These are phyloP conservation scores for Drosophila ezoana DNA, from an alignment of 2,888 invertebrate species.

Conservation along the genomic window DNA sequence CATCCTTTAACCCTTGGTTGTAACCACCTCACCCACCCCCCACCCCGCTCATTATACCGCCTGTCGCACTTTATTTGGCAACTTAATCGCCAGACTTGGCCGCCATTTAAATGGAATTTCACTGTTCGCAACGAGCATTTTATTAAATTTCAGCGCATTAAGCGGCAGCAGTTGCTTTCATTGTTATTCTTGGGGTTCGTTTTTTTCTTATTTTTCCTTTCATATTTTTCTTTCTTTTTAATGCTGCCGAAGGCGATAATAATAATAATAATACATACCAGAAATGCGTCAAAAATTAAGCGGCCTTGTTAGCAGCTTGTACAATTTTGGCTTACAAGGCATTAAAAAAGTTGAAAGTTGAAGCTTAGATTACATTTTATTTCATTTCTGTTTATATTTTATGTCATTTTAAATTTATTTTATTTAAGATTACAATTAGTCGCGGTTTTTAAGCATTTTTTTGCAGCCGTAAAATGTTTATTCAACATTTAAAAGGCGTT, in stretches of 20 bases:
- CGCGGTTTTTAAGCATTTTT: constrained; percentile 69
- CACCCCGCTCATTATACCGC: constrained; percentile 16
- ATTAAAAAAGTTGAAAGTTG: neutral
- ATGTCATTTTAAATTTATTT: neutral
- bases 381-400: neutral
- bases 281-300: constrained; percentile 66
- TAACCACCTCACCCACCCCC: constrained; percentile 8
- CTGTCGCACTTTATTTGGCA: constrained; percentile 77
- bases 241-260: constrained; percentile 50
- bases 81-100: constrained; percentile 76
- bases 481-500: constrained; percentile 78
- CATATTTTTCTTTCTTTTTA: constrained; percentile 15
- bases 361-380: neutral
- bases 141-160: constrained; percentile 77
- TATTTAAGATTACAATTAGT: constrained; percentile 53
- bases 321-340: constrained; percentile 11
- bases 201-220: constrained; percentile 5
- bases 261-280: constrained; percentile 56
- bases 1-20: constrained; percentile 57
- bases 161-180: constrained; percentile 57
- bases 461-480: constrained; percentile 73
- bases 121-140: constrained; percentile 50
- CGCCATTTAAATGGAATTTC: constrained; percentile 75
- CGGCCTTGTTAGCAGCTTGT: constrained; percentile 49
- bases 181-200: constrained; percentile 28